Evolutionary conservation across 2,113 vertebrate genomes (phyloP), one percentile per base, ranked within the genome.

Genomic region (Oncorhynchus clarkii): DNA sequence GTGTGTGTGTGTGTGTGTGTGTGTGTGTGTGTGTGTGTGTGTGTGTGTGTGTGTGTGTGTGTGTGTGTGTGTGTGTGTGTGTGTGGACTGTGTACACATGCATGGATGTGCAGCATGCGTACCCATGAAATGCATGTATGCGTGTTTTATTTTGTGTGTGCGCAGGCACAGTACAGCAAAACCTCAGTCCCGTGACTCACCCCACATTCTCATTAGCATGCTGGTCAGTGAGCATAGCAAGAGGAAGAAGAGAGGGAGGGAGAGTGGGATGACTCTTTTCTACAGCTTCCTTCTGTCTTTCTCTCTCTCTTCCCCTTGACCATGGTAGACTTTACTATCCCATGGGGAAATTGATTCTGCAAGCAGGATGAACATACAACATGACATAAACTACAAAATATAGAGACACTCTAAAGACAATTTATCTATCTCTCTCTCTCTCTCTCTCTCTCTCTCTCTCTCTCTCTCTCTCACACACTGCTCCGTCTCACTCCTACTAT

Each of bases 131-230:
- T 45, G 39, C 39, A 9, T 45, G 39, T 11, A 45, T 45, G 8
- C 2, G 2, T 45, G 8, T 45, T 11, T 45, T 45, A 45, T 9
- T 39, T 49, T 59, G 71, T 70, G 31, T 73, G 66, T 67, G 26
- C 49, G 71, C 5, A 5, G 64, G 65, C 34, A 66, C 62, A 11
- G n/a, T 34, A 26, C 73, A 27, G n/a, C 22, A 73, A 75, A 80
- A 67, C 65, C 65, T 67, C 68, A 9, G 78, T 12, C 67, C 45
- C 8, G 70, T 83, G 82, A 83, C 82, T 80, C 77, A 79, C 77
- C 71, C 64, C 73, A 72, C 60, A 71, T 62, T 59, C 72, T 77
- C 80, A 81, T 84, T 76, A 79, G 57, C 74, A 84, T 82, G 81
- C 77, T 66, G 65, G 80, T 82, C 83, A 79, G 74, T 77, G 54